Evolutionary conservation across 1,140 invertebrate genomes (phyloP), one percentile per base, ranked within the genome.

Genomic region (Eriocheir sinensis): DNA sequence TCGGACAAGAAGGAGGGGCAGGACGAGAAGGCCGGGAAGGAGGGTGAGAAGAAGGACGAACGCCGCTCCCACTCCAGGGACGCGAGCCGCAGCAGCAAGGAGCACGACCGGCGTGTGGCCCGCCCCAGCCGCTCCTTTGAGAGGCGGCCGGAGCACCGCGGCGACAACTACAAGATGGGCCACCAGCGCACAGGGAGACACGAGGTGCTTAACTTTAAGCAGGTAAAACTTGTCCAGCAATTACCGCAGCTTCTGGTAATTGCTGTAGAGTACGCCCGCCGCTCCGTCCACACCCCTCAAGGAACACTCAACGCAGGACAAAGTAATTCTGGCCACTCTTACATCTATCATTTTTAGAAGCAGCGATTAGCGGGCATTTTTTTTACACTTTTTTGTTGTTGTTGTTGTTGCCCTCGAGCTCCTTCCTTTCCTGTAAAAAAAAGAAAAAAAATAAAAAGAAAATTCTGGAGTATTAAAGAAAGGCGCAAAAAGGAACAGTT

Each of bases 151-250:
- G 93, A 94, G 60, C 44, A 72, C 32, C 85, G 83, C 60, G 48
- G 83, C 12, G 36, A 86, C 48, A 79, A 79, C 17, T 60, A 38
- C 6, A 83, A 72, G n/a, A 38, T 44, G 34, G 48, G 81, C 15
- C 79, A 91, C 27, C 89, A 81, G 9, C 41, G 89, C 27, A n/a
- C 89, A 91, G 86, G 80, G 32, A 38, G 81, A 40, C 40, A 91
- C n/a, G 93, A 94, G 34, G 89, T 94, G 6, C 89, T 94, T 40
- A 94, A 83, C 32, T 94, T 94, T 41, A 94, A 94, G 88, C 89
- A 94, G 89, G 93, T 94, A 91, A 53, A 89, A 80, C 21, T 32
- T 86, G 60, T n/a, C n/a, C 34, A 79, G 60, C 90, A 79, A 79
- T 72, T 36, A 40, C 60, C n/a, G 80, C 32, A 91, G 8, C 15